Base-by-base conservation (phyloP, 1,140 invertebrate species). In the Pseudobourletiella spinata region DNA sequence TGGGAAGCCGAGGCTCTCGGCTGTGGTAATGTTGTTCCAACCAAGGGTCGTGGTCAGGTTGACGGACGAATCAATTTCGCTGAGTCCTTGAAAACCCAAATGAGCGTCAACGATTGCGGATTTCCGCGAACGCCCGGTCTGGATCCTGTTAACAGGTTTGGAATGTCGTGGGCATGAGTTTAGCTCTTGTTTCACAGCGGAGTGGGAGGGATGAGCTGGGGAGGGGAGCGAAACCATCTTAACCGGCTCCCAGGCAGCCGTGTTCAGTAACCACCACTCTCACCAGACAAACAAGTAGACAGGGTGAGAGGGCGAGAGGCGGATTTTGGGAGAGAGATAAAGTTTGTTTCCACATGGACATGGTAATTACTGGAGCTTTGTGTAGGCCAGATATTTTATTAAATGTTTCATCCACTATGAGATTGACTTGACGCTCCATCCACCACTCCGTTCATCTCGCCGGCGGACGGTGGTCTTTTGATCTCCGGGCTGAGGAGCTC, bases 1-100 rank as follows among this genome's bases (percentile, higher is more conserved):
- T 54, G 15, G 24, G 16, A 20, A 63, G 8, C 1, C 48, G 46
- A 2, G 78, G 78, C 39, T 79, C 81, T 1, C n/a, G n/a, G 79
- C 67, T 70, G 79, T 79, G n/a, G 74, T 71, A 1, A 82, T 62
- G 16, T 76, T 76, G 3, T 73, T 24, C 3, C 16, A 18, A 11
- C 14, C 66, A 54, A 79, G 72, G 1, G 79, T 74, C 22, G 79
- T 77, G 0, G 77, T 78, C 30, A 78, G 71, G 70, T 83, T 83
- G 0, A 84, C 15, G 14, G 75, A 77, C 29, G 82, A 83, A 62
- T 82, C 78, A 72, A 84, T 77, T 67, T 85, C 84, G 3, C 71
- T 70, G 18, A 83, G 65, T 65, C 77, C 78, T 8, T 71, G 72
- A 63, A 79, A 83, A 28, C 76, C 75, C 30, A 85, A 73, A 42